Evolutionary conservation across 1,140 invertebrate genomes (phyloP), one percentile per base, ranked within the genome.

Genomic region (Stegodyphus mimosarum): DNA sequence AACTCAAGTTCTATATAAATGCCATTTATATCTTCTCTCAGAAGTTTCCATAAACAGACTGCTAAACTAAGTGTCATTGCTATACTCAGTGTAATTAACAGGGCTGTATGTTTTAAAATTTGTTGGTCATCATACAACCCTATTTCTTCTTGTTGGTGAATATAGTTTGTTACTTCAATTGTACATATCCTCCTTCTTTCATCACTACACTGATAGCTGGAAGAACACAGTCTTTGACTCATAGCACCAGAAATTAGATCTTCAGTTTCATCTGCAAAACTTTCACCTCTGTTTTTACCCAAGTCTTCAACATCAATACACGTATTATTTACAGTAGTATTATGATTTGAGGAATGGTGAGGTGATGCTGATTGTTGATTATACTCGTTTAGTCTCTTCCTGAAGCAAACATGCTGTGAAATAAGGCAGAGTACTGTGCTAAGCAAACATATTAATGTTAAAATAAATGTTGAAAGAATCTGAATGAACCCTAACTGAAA

Each of bases 1-100:
- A 98, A 98, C 87, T 96, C 94, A 33, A 99, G 91, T 91, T 98
- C 96, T 0, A 98, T 93, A 90, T 96, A 98, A 86, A 98, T 95
- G 1, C 96, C 97, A 70, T 94, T 94, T 89, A 95, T 93, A 88
- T 95, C 93, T 89, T 96, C 95, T 91, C 94, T 94, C 84, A 98
- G 92, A 81, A 98, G 90, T 13, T 94, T 95, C 94, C 96, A 97
- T 15, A 96, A 92, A 52, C 94, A 96, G 77, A 98, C 92, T 0
- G 95, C 94, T 83, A 98, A 91, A 50, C 95, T 95, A 88, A 97
- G 94, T 91, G 97, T 96, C 94, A 98, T 97, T 17, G 95, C 96
- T 69, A 94, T 93, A 49, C 94, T 91, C 79, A 97, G 91, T 0
- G 95, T 91, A 60, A 98, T 93, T 11, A 98, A 90, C n/a, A 98